Base-by-base conservation (phyloP, 2,797 vertebrate genomes). In the Sarcoramphus papa region DNA sequence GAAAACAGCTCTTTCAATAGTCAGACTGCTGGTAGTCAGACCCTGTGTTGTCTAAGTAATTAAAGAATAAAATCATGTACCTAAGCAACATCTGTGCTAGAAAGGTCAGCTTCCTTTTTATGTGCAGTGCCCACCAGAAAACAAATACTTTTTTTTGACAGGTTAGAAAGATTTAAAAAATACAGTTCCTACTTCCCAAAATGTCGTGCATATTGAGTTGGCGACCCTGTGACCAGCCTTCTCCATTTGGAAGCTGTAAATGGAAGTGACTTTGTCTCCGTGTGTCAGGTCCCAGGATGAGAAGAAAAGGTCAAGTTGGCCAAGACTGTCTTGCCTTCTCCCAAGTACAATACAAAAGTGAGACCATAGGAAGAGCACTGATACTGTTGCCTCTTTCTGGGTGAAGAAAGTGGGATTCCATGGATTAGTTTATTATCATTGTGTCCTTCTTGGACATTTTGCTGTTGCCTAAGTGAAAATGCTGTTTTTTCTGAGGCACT, bases 171-270 rank as follows among this genome's bases (percentile, higher is more conserved):
- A 9, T 57, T 2, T 2, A 73, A 47, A 57, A 91, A 78, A 63
- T 6, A 14, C 3, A 67, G 17, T 70, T 85, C 31, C 18, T 24
- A 1, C 62, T 85, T 50, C 60, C 65, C 45, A 9, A 50, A 83
- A 56, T 30, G 18, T 33, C 13, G 80, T 48, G 0, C 0, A 0
- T 5, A 6, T 23, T 54, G 40, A 35, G 56, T 16, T 37, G 41
- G 24, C 1, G 7, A 30, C 41, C 28, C 40, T 9, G 10, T 12
- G n/a, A 31, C 18, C 47, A 35, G 4, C 22, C 37, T 79, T 27
- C 51, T 76, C 10, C 37, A 2, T 53, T 63, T 62, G 25, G 83
- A 82, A 78, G 37, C 75, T 74, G 54, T 24, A 15, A 53, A 43
- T 53, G 28, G 47, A 85, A 57, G 14, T 37, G 3, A 56, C 63